A percentile compares a stretch with the other conserved stretches of the same genome.
Evolutionary conservation across 2,113 vertebrate species (phyloP).

Genomic region (Irena cyanogastra): DNA sequence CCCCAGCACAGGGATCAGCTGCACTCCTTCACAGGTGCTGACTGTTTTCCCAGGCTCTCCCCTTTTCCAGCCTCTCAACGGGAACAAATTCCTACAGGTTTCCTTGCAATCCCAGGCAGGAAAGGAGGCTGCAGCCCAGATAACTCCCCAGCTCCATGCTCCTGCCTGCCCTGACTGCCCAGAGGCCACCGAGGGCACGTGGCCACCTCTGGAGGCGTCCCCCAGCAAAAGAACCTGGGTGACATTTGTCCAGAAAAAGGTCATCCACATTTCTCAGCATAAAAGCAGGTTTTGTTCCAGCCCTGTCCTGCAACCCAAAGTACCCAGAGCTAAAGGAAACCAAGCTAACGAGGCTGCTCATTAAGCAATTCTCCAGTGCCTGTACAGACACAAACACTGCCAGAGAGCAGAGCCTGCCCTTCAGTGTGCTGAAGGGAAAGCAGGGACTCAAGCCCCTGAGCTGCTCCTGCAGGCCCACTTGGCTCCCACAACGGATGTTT

Average conservation of each 20-base stretch:
- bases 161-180: not conserved
- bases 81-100: not conserved
- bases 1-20: not conserved
- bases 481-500: slow-evolving; percentile 16
- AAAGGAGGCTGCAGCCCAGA: not conserved
- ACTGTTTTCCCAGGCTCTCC: not conserved
- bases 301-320: not conserved
- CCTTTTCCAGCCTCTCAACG: not conserved
- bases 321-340: not conserved
- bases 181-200: not conserved
- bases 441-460: not conserved
- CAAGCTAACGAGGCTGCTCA: not conserved
- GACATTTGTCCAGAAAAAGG: not conserved
- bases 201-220: not conserved
- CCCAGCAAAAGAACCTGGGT: not conserved
- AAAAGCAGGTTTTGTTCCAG: not conserved
- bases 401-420: not conserved
- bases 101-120: fast-evolving
- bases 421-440: not conserved
- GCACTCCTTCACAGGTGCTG: slow-evolving; percentile 30
- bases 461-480: not conserved
- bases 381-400: not conserved
- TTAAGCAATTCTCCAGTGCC: not conserved
- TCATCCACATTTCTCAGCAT: not conserved
- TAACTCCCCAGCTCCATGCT: fast-evolving